Evolutionary conservation across 2,888 invertebrate genomes (phyloP).

Genomic region (Acleris cristana): DNA sequence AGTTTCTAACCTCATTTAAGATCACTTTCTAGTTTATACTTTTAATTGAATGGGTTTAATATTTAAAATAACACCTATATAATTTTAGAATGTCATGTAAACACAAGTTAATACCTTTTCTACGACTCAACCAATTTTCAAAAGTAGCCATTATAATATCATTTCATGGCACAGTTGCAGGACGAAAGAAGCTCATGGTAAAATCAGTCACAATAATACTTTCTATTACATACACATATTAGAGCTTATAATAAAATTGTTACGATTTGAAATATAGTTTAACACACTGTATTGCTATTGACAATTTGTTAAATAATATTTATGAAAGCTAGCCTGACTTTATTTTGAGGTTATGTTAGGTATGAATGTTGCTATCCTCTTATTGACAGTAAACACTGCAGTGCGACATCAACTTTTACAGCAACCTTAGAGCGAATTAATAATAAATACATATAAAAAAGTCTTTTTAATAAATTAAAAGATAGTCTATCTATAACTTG

Average conservation of each 20-base stretch:
- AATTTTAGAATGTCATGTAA: not conserved
- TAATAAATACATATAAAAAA: too few species aligned
- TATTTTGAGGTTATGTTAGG: conserved; percentile 37
- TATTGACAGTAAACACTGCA: conserved; percentile 22
- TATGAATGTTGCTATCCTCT: conserved; percentile 24
- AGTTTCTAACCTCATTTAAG: conserved; percentile 29
- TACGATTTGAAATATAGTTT: conserved; percentile 15
- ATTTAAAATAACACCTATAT: too few species aligned
- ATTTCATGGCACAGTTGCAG: conserved; percentile 47
- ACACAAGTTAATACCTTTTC: conserved; percentile 66
- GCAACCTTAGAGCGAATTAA: too few species aligned
- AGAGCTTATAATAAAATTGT: conserved; percentile 11
- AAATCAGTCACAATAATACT: conserved; percentile 19
- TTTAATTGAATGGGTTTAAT: not conserved
- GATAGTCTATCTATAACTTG: too few species aligned
- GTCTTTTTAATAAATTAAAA: too few species aligned
- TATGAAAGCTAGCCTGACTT: conserved; percentile 37
- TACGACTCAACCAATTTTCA: conserved; percentile 78
- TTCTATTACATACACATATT: conserved; percentile 16
- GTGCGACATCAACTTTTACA: too few species aligned
- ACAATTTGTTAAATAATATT: conserved; percentile 37
- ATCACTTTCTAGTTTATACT: conserved; percentile 9
- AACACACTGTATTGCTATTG: conserved; percentile 26
- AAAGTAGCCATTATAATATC: conserved; percentile 78
- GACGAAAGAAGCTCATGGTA: conserved; percentile 37